phyloP scores from a whole-genome alignment of 2,797 vertebrate species.

The Danio choprae region DNA sequence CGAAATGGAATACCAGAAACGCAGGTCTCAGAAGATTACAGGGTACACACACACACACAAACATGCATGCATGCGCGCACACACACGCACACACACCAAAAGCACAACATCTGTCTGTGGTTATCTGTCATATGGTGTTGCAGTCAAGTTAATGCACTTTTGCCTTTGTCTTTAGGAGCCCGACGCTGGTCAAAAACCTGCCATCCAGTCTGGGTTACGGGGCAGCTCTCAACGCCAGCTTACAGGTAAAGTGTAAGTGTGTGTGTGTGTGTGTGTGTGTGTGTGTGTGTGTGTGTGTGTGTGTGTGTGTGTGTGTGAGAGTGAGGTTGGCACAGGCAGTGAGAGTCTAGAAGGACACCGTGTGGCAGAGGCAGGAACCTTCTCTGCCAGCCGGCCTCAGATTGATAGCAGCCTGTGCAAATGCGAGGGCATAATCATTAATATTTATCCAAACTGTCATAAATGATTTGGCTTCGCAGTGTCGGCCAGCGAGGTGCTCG shows the following conservation, averaged over 20 bases:
- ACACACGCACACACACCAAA: too few species aligned
- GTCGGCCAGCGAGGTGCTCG: constrained; percentile 89
- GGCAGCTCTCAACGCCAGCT: constrained; percentile 96
- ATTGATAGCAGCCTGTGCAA: constrained; percentile 93
- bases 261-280: background rate
- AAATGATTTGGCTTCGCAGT: constrained; percentile 96
- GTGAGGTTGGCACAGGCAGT: constrained; percentile 77
- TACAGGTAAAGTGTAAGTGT: constrained; percentile 83
- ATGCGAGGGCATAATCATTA: constrained; percentile 95
- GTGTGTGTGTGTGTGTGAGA: background rate
- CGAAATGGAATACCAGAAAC: constrained; percentile 98
- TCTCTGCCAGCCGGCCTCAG: constrained; percentile 78
- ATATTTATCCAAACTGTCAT: constrained; percentile 99
- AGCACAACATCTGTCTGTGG: too few species aligned
- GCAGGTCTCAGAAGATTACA: constrained; percentile 99
- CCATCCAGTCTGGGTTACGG: constrained; percentile 97
- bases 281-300: background rate
- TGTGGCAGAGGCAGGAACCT: constrained; percentile 93
- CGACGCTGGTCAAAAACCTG: constrained; percentile 98
- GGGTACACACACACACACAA: constrained; percentile 79
- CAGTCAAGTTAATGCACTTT: background rate
- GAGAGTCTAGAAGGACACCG: constrained; percentile 95
- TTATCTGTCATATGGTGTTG: background rate
- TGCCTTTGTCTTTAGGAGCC: constrained; percentile 81
- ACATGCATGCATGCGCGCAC: constrained; percentile 2